A percentile compares a stretch with the other conserved stretches of the same genome.
Evolutionary conservation across 1,140 invertebrate species (phyloP).

Genomic region (Eupeodes corollae): DNA sequence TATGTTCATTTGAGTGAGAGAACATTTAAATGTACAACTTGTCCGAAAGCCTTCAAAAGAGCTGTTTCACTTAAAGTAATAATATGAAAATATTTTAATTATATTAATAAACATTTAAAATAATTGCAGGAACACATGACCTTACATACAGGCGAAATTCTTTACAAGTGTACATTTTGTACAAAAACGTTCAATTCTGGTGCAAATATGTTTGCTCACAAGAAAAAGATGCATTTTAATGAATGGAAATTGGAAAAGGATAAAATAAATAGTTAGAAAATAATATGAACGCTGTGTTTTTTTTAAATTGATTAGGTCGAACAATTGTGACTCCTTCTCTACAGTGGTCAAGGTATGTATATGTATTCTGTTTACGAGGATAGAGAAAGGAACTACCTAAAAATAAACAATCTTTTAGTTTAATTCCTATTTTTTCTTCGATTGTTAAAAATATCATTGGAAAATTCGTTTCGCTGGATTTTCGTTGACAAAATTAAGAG

Average conservation of each 20-base stretch:
- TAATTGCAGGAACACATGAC: conserved; percentile 29
- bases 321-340: too few relatives aligned
- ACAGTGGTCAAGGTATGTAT: too few relatives aligned
- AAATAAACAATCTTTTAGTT: too few relatives aligned
- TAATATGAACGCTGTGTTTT: too few relatives aligned
- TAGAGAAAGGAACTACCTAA: too few relatives aligned
- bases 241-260: conserved; percentile 13
- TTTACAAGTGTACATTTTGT: conserved; percentile 30
- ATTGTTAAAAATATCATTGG: too few relatives aligned
- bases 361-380: too few relatives aligned
- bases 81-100: background rate
- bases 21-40: conserved; percentile 25
- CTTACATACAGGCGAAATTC: conserved; percentile 25
- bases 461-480: too few relatives aligned
- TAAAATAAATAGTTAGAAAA: too few relatives aligned
- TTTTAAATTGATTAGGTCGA: too few relatives aligned
- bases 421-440: too few relatives aligned
- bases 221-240: conserved; percentile 31
- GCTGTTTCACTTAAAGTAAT: conserved; percentile 18
- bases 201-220: conserved; percentile 34
- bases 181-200: conserved; percentile 28
- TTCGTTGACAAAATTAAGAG: too few relatives aligned
- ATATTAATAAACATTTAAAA: background rate
- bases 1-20: conserved; percentile 26
- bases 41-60: conserved; percentile 28